phyloP scores from a whole-genome alignment of 2,113 vertebrate genomes.

The Pterocles burchelli region DNA sequence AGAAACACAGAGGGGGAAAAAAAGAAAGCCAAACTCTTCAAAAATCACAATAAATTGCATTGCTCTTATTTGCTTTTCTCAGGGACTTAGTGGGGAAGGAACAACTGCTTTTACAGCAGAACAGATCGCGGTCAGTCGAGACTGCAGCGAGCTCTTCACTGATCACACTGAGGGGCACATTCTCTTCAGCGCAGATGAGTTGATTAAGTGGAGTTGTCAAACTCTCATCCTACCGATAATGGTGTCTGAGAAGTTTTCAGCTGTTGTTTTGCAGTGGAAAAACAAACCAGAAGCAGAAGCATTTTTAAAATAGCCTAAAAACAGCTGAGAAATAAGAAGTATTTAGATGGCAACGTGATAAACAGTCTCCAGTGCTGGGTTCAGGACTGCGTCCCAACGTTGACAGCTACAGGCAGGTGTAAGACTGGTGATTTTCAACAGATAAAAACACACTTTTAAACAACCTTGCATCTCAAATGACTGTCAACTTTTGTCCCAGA shows the following conservation, averaged over 20 bases:
- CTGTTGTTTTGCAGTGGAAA: conserved; percentile 77
- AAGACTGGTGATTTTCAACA: conserved; percentile 32
- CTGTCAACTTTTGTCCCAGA: conserved; percentile 75
- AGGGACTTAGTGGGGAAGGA: background rate
- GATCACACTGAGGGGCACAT: background rate
- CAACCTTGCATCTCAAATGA: conserved; percentile 72
- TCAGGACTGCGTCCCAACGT: background rate
- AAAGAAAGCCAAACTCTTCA: background rate
- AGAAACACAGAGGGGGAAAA: background rate
- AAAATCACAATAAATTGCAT: background rate
- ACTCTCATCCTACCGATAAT: background rate
- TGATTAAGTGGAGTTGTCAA: background rate
- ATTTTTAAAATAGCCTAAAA: conserved; percentile 74
- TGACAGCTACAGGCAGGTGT: conserved; percentile 72
- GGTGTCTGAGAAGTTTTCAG: conserved; percentile 56
- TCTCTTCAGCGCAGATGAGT: background rate
- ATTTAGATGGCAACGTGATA: conserved; percentile 71
- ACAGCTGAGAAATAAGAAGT: conserved; percentile 72
- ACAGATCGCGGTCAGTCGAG: accelerated
- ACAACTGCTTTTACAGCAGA: background rate
- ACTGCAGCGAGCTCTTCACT: background rate
- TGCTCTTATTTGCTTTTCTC: background rate
- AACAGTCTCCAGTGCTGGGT: conserved; percentile 36
- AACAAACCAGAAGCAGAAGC: conserved; percentile 60
- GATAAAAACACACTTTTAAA: conserved; percentile 65